Evolutionary conservation across 2,888 invertebrate species (phyloP).

Genomic region (Mamestra brassicae): DNA sequence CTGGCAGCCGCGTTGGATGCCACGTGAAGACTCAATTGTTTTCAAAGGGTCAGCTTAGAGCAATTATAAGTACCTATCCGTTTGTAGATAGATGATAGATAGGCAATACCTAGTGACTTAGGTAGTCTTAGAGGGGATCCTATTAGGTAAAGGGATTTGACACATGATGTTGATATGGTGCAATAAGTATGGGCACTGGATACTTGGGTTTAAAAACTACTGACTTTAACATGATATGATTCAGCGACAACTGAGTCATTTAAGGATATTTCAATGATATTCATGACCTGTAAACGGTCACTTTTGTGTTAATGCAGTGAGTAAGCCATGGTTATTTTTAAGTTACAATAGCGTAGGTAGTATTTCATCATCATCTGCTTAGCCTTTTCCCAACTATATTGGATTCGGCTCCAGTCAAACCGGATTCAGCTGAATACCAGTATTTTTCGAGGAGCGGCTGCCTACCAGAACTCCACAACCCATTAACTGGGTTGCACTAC

Average conservation of each 20-base stretch:
- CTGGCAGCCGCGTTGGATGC: background rate
- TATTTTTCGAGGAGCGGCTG: no score
- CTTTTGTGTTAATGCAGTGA: constrained; percentile 47
- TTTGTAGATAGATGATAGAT: background rate
- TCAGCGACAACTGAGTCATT: constrained; percentile 48
- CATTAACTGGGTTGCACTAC: no score
- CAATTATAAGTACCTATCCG: background rate
- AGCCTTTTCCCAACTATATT: no score
- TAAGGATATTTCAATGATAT: constrained; percentile 37
- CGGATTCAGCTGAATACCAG: no score
- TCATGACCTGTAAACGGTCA: constrained; percentile 46
- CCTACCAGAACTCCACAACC: no score
- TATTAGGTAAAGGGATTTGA: background rate
- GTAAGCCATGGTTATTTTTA: constrained; percentile 47
- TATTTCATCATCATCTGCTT: no score
- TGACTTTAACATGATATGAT: constrained; percentile 34
- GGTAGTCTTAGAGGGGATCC: background rate
- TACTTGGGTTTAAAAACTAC: background rate
- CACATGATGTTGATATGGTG: background rate
- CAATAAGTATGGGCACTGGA: background rate
- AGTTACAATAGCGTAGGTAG: background rate
- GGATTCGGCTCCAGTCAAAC: no score
- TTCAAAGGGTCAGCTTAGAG: background rate
- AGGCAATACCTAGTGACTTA: no score
- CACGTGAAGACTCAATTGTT: background rate